Evolutionary conservation across 2,113 vertebrate species (phyloP).

Genomic region (Amazona vittata): DNA sequence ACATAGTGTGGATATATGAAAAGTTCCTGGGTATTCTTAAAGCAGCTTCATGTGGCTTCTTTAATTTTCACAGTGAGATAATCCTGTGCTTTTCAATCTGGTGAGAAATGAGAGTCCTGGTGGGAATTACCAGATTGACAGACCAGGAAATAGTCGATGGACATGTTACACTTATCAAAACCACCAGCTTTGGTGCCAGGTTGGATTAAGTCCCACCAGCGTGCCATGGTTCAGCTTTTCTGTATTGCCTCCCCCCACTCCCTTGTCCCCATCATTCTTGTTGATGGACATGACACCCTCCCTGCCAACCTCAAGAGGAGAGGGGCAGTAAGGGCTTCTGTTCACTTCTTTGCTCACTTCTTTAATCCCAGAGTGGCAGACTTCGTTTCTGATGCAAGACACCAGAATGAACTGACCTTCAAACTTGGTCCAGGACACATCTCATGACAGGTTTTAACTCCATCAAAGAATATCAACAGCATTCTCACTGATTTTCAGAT

Average conservation of each 20-base stretch:
- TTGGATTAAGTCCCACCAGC: background rate
- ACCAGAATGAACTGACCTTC: background rate
- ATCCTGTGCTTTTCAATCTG: background rate
- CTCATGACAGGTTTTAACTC: background rate
- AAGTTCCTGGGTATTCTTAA: background rate
- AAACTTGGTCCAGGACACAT: background rate
- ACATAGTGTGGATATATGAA: background rate
- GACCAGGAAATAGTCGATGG: background rate
- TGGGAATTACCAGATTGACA: background rate
- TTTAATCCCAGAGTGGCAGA: background rate
- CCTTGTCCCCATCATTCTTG: rapidly evolving
- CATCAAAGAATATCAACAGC: background rate
- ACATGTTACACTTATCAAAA: background rate
- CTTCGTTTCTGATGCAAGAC: background rate
- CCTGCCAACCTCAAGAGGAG: background rate
- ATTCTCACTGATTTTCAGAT: background rate
- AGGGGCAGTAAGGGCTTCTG: background rate
- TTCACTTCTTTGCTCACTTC: background rate
- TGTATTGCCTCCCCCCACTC: background rate
- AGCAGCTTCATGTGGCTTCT: background rate
- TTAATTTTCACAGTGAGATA: background rate
- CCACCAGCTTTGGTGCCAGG: background rate
- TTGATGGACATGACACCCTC: background rate
- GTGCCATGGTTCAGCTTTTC: background rate
- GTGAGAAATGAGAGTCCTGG: background rate